Base-by-base conservation (phyloP, 2,888 invertebrate species). In the Stegophylla sp. region DNA sequence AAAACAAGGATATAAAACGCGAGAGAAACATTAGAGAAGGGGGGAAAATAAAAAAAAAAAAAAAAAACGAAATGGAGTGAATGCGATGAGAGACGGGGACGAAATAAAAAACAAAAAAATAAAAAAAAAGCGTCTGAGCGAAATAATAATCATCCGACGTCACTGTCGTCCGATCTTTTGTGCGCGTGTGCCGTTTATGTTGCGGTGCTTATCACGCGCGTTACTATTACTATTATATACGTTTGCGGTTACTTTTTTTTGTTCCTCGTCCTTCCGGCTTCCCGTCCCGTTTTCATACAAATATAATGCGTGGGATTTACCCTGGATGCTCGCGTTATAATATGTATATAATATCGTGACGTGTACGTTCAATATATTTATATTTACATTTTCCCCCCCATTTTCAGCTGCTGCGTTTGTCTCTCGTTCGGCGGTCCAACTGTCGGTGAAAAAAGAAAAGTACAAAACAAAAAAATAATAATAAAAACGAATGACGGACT, bases 131-230 rank as follows among this genome's bases (percentile, higher is more conserved):
- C 61, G 28, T 34, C 12, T 15, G 20, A 63, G 63, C 45, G 17
- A 74, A 74, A 74, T 74, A 74, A 74, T 74, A 48, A 74, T 74
- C 48, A 74, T 73, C 7, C 28, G 20, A 61, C 45, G 48, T 34
- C 34, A 48, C 61, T 48, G 61, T 74, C 34, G 74, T 74, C 48
- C 34, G 20, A 48, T 34, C 26, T 45, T 48, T 74, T 73, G 61
- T 61, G 1, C 4, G 73, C 20, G n/a, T n/a, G 7, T 17, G 7
- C 3, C n/a, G 12, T 12, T 5, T 56, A 5, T 20, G 53, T 12
- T n/a, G 20, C 2, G 10, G 4, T 7, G 34, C 34, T 7, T 7
- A 34, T 7, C 20, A 15, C 28, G 48, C 15, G 3, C 28, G 20
- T 48, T 73, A 20, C 34, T 34, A 34, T 48, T 45, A 5, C 26